phyloP scores from a whole-genome alignment of 2,113 vertebrate genomes.

The Motacilla alba region DNA sequence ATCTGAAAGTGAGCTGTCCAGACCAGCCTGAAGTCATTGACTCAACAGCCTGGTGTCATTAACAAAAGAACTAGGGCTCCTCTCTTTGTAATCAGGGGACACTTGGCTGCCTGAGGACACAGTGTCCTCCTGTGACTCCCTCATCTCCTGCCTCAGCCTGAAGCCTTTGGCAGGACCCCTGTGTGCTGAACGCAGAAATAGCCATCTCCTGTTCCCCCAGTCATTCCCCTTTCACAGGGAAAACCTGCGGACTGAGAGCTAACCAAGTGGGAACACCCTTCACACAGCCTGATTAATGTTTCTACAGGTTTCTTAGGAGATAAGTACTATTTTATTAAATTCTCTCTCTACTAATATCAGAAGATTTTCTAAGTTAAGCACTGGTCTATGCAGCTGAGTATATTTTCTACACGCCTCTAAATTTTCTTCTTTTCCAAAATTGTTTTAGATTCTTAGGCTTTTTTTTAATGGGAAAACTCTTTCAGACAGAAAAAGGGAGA shows the following conservation, averaged over 20 bases:
- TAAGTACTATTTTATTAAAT: conserved; percentile 45
- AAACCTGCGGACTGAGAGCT: not conserved
- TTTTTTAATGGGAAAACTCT: not conserved
- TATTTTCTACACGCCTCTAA: not conserved
- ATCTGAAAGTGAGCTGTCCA: not conserved
- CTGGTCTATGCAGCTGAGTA: not conserved
- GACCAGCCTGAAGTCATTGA: not conserved
- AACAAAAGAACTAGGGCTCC: not conserved
- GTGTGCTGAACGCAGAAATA: not conserved
- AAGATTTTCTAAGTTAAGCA: not conserved
- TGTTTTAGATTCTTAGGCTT: not conserved
- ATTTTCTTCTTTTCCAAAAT: not conserved
- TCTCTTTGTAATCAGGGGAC: not conserved
- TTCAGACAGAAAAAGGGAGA: not conserved
- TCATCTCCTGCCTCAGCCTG: not conserved
- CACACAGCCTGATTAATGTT: not conserved
- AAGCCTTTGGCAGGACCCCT: not conserved
- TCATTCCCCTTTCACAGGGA: not conserved
- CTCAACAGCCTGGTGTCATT: not conserved
- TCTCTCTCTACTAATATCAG: not conserved
- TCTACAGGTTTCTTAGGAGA: not conserved
- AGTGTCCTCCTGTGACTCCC: not conserved
- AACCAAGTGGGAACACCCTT: not conserved
- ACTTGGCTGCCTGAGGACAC: not conserved
- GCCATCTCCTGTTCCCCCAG: not conserved